phyloP scores from a whole-genome alignment of 2,113 vertebrate species.

The Stigmatopora nigra region DNA sequence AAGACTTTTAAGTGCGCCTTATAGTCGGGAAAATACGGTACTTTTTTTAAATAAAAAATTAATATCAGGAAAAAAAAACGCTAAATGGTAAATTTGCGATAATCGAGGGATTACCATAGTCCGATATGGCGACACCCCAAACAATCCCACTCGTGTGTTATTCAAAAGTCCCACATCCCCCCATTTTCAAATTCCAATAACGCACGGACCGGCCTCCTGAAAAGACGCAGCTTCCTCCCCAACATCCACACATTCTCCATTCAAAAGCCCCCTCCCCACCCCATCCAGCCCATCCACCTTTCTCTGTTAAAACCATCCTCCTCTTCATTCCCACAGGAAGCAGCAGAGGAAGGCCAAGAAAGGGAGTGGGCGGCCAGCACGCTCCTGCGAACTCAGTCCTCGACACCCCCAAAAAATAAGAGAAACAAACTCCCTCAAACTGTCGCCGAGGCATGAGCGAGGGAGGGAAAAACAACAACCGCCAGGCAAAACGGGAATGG shows the following conservation, averaged over 20 bases:
- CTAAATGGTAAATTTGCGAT: too few species aligned
- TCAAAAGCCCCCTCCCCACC: constrained; percentile 37
- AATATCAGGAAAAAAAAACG: too few species aligned
- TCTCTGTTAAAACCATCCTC: constrained; percentile 62
- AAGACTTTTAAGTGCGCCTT: too few species aligned
- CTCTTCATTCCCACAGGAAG: constrained; percentile 70
- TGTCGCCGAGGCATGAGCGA: constrained; percentile 27
- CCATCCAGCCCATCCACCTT: constrained; percentile 26
- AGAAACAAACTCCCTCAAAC: not conserved
- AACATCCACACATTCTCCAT: constrained; percentile 51
- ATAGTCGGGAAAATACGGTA: too few species aligned
- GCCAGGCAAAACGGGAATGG: constrained; percentile 16
- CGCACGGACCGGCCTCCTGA: constrained; percentile 39
- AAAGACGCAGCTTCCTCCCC: constrained; percentile 60
- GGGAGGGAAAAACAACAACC: constrained; percentile 40
- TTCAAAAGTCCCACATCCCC: constrained; percentile 32
- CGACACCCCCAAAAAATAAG: not conserved
- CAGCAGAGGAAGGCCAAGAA: constrained; percentile 51
- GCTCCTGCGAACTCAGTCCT: constrained; percentile 46
- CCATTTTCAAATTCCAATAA: constrained; percentile 52
- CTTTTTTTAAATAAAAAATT: too few species aligned
- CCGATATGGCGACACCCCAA: constrained; percentile 13
- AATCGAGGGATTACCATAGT: not conserved
- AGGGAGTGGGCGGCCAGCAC: constrained; percentile 51
- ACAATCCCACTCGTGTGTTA: constrained; percentile 34